Evolutionary conservation across 2,888 invertebrate genomes (phyloP), one percentile per base, ranked within the genome.

Genomic region (Cotesia congregata): DNA sequence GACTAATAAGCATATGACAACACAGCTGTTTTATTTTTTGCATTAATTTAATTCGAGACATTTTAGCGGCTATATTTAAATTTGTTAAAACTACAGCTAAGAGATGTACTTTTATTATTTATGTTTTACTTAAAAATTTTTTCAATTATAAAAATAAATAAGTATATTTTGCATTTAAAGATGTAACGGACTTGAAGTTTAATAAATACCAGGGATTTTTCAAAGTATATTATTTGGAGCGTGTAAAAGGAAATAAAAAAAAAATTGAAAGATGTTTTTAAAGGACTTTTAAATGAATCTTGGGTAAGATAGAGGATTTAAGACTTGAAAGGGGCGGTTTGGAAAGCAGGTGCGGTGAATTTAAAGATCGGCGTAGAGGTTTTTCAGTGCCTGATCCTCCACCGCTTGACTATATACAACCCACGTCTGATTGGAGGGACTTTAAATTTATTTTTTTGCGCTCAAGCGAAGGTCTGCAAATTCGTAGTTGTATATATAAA

Each of bases 331-430:
- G 17, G 76, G 60, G 72, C 72, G 71, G 68, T 72, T 74, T 71
- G 72, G 20, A 72, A 70, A 78, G 81, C 81, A 79, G 82, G 79
- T 82, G 82, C 79, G 78, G 78, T 62, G 76, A 72, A 75, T 76
- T 72, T 77, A 77, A 77, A 76, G 79, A 80, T 76, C 71, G 69
- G n/a, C 64, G 62, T 62, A 39, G 12, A 60, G 67, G 68, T 62
- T 77, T 41, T 65, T 38, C 30, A 64, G 40, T 60, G 61, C 64
- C 12, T 64, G 15, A 67, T 50, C 64, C 40, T 50, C 50, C 50
- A 12, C 50, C 7, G 50, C 12, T 50, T 50, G 7, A 12, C 50
- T 50, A n/a, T n/a, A n/a, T n/a, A 50, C 50, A 50, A 60, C 62
- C 69, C 50, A 39, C 15, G 40, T 75, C 75, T 65, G 67, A 72